phyloP scores from a whole-genome alignment of 1,140 invertebrate genomes.

The Eufriesea mexicana region DNA sequence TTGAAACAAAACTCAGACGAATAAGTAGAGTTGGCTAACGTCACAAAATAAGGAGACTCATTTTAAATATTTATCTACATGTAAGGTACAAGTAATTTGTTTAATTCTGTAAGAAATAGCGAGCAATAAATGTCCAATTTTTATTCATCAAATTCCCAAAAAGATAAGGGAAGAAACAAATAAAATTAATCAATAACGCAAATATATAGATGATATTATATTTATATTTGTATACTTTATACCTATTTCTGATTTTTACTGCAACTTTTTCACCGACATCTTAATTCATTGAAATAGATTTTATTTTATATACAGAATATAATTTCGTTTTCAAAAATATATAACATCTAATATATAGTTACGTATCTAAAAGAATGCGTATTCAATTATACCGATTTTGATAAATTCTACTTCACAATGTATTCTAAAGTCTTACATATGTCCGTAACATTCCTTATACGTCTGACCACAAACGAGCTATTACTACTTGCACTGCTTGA shows the following conservation, averaged over 20 bases:
- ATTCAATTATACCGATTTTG: background rate
- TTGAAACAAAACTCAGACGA: background rate
- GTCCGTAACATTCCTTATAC: background rate
- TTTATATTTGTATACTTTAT: no score
- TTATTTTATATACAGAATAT: no score
- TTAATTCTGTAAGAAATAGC: no score
- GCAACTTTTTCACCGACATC: no score
- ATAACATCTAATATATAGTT: no score
- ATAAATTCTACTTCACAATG: background rate
- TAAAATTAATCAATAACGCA: no score
- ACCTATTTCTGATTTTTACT: no score
- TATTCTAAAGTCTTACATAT: no score
- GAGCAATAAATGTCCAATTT: background rate
- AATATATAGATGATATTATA: no score
- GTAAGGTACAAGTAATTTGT: background rate
- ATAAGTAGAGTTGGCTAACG: background rate
- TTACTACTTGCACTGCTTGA: background rate
- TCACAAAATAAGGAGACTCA: background rate
- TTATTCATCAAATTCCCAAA: background rate
- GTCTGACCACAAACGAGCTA: background rate
- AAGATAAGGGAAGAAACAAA: no score
- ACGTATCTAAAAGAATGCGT: background rate
- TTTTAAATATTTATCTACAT: background rate
- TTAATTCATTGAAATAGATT: no score
- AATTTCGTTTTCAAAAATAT: no score